Base-by-base conservation (phyloP, 2,888 invertebrate genomes). In the Liposcelis brunnea region DNA sequence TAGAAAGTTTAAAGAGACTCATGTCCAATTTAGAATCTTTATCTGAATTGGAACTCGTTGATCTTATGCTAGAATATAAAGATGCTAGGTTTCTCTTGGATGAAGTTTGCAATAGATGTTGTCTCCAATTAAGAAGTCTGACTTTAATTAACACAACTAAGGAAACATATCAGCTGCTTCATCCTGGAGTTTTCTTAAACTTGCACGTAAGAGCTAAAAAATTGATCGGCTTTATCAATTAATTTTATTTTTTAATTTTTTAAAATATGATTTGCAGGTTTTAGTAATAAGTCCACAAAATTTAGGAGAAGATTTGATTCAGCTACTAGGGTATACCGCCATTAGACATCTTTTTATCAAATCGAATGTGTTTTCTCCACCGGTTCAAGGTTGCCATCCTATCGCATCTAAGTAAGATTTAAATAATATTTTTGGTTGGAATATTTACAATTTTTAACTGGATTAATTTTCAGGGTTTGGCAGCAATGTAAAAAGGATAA, bases 61-160 rank as follows among this genome's bases (percentile, higher is more conserved):
- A 87, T 60, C 66, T 87, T 48, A 75, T 86, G 61, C 60, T 87
- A 43, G 79, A 84, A 44, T 72, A 74, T 16, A 68, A 67, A 47
- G 78, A 79, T 55, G 83, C 83, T 0, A 67, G 75, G 49, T 73
- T 74, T 58, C 64, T 86, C 43, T 62, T 86, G 52, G 80, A 82
- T 51, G 77, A 80, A 55, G 75, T 84, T 4, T 74, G 79, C 49
- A 65, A 67, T 47, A 70, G 70, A 38, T 77, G 79, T 54, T 73
- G 72, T 45, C 68, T 73, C 38, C 71, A 72, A 4, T 64, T 87
- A 54, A 60, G 63, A 14, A 68, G 70, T 2, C 62, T 87, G 18
- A 70, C 73, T 47, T 58, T 86, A n/a, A 69, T 84, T 6, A 86
- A 87, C 60, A 69, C 80, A 2, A 83, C 84, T 1, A 77, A 74